Evolutionary conservation across 2,888 invertebrate genomes (phyloP), one percentile per base, ranked within the genome.

Genomic region (Acrocera orbiculus): DNA sequence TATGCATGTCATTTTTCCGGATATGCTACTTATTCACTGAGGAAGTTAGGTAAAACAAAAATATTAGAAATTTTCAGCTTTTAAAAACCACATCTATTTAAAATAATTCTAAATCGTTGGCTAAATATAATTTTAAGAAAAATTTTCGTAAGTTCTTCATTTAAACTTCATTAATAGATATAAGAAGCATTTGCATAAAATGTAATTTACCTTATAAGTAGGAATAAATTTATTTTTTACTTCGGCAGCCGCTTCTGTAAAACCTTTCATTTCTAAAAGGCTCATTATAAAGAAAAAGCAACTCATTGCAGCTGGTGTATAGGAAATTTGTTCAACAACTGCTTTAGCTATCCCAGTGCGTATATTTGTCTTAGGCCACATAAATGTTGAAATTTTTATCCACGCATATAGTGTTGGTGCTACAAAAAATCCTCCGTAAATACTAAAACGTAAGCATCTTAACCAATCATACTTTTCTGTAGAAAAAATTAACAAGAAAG

Each of bases 331-430:
- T 59, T 82, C 82, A 30, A 77, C 67, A 35, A 73, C 59, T 28
- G 79, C 79, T 69, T 86, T 86, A 25, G 71, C 70, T 9, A 83
- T 49, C 10, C 78, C 80, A 40, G 73, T 72, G 51, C 66, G 67
- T 25, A 85, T 49, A 37, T 72, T 69, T 40, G 66, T 70, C 30
- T 71, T 70, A 15, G 85, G 85, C 76, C 81, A 82, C 55, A 83
- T 63, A 32, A 67, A 64, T 44, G 70, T 72, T n/a, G 81, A 76
- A 32, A 81, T 56, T 51, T 72, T 74, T 29, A 87, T 62, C 85
- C 85, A 85, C 35, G 69, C 68, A 49, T 80, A 83, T 1, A 85
- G 58, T 5, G 80, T 79, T 10, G 85, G 85, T 2, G 83, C 85
- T 14, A 80, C 79, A 55, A 77, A 81, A 30, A 77, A 67, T 7